phyloP scores from a whole-genome alignment of 2,113 vertebrate species.

The Cyprinodon tularosa region DNA sequence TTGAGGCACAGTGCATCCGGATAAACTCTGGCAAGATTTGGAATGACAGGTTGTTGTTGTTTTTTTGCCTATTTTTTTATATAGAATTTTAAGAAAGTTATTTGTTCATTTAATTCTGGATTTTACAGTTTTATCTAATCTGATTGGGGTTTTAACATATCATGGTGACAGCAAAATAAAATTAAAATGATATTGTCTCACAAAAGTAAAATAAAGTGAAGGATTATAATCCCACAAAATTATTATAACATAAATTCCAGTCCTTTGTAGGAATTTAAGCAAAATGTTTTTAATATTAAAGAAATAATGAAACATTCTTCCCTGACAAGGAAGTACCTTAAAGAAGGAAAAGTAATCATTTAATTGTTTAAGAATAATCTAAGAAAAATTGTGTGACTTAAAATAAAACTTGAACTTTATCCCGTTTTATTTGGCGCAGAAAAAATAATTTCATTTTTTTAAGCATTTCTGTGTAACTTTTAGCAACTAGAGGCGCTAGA shows the following conservation, averaged over 20 bases:
- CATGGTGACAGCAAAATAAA: neutral
- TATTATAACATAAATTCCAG: neutral
- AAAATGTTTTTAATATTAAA: neutral
- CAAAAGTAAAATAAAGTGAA: neutral
- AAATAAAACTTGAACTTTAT: neutral
- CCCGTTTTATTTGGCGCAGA: neutral
- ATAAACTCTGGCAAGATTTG: constrained; percentile 89
- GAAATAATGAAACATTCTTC: neutral
- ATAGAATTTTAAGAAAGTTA: neutral
- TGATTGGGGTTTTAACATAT: neutral
- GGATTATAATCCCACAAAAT: neutral
- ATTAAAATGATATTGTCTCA: neutral
- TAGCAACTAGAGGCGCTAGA: no score
- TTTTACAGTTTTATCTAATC: neutral
- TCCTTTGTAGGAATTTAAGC: neutral
- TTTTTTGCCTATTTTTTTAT: no score
- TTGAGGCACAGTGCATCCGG: constrained; percentile 98
- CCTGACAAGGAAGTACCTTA: neutral
- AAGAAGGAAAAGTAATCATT: neutral
- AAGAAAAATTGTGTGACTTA: neutral
- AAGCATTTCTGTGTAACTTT: no score
- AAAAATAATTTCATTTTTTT: no score
- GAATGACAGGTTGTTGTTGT: neutral
- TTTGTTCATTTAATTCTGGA: neutral
- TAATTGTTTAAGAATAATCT: neutral